Evolutionary conservation across 2,113 vertebrate genomes (phyloP), one percentile per base, ranked within the genome.

Genomic region (Malurus cyaneus): DNA sequence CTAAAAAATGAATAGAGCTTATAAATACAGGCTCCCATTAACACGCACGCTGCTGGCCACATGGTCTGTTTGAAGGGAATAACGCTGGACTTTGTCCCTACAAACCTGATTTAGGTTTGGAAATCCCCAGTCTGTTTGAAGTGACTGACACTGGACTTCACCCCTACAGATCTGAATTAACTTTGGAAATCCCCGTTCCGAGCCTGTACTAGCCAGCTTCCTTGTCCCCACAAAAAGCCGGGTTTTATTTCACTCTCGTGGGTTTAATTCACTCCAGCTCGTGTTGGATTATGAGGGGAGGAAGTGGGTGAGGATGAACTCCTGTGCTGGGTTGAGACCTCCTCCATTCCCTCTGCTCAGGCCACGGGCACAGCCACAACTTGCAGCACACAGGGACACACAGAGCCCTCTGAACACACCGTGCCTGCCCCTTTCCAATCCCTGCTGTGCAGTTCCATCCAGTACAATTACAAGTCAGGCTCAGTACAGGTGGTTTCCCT

Each of bases 281-380:
- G 18, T 16, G 24, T 15, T 66, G 56, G 29, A 82, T 34, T 62
- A 46, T 0, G 15, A 70, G 18, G 7, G 46, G 41, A 85, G 64
- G 53, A 67, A 80, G 21, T 3, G 42, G 83, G 39, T 4, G 8
- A 70, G 57, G 44, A 52, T 67, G 57, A 70, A 65, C 8, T 25
- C 29, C 23, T 23, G 32, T 4, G 7, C 12, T 39, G 56, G 32
- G 54, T 24, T 82, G 46, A 72, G 57, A 54, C 24, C n/a, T 81
- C 18, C 49, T 56, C 31, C 12, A 0, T 62, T 49, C 26, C 49
- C 25, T 32, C 20, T 2, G 3, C 39, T 46, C 0, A 0, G 67
- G 60, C 53, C 34, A 31, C 0, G 0, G 50, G 28, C 44, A 36
- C 73, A 73, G 72, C 69, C 71, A 20, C 53, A 73, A 5, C 49